Evolutionary conservation across 1,140 invertebrate species (phyloP).

Genomic region (Lepidurus couesii): DNA sequence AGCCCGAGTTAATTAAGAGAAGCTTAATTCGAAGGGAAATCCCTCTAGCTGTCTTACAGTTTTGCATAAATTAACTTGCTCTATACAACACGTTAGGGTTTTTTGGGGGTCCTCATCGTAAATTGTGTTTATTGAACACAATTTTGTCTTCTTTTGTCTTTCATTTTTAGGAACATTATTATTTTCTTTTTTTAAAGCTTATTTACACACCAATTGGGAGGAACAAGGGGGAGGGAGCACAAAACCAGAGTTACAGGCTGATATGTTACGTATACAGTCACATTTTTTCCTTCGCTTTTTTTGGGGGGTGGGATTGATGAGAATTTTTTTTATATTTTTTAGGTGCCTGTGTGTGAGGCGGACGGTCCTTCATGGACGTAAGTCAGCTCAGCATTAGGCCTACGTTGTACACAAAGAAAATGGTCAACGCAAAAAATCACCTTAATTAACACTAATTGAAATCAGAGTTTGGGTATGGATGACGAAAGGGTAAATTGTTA

Average conservation of each 20-base stretch:
- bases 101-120: too few relatives aligned
- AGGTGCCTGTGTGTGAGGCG: constrained; percentile 1
- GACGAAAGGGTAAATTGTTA: not conserved
- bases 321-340: not conserved
- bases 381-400: constrained; percentile 16
- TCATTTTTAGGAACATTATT: not conserved
- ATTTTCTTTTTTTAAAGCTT: not conserved
- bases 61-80: too few relatives aligned
- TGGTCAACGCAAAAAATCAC: not conserved
- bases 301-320: not conserved
- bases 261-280: not conserved
- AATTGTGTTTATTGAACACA: not conserved
- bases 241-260: too few relatives aligned
- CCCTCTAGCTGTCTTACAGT: too few relatives aligned
- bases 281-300: not conserved
- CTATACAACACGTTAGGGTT: too few relatives aligned
- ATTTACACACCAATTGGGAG: too few relatives aligned
- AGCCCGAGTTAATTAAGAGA: too few relatives aligned
- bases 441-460: not conserved
- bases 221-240: too few relatives aligned
- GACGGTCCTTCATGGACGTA: constrained; percentile 9
- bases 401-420: not conserved
- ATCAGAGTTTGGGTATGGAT: not conserved
- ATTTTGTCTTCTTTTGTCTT: not conserved
- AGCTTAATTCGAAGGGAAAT: too few relatives aligned